phyloP scores from a whole-genome alignment of 2,888 invertebrate species.

The Ectemnius continuus region DNA sequence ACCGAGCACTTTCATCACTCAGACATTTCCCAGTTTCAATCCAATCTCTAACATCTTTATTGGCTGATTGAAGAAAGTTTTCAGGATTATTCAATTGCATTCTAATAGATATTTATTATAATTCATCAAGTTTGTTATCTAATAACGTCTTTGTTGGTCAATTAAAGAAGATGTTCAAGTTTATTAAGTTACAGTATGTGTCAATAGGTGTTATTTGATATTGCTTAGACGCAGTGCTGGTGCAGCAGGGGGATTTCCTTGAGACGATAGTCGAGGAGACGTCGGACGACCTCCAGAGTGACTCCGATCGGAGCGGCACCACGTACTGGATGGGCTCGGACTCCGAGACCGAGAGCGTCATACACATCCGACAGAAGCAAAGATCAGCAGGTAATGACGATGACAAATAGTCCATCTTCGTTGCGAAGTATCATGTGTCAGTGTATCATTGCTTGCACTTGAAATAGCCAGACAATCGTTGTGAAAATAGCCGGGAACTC shows the following conservation, averaged over 20 bases:
- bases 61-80: no score
- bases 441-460: not conserved
- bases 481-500: conserved; percentile 33
- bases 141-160: not conserved
- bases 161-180: not conserved
- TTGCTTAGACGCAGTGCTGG: conserved; percentile 63
- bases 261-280: conserved; percentile 94
- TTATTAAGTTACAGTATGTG: not conserved
- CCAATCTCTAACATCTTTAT: no score
- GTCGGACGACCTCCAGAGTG: conserved; percentile 89
- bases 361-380: conserved; percentile 78
- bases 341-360: conserved; percentile 91
- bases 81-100: no score
- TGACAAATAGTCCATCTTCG: no score
- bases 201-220: not conserved
- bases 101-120: no score
- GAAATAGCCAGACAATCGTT: conserved; percentile 18
- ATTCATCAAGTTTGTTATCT: not conserved
- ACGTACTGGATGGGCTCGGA: conserved; percentile 83
- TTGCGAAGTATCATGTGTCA: no score
- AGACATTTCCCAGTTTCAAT: no score
- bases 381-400: conserved; percentile 65
- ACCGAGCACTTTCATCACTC: no score
- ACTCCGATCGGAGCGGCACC: conserved; percentile 82
- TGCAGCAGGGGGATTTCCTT: conserved; percentile 84